Evolutionary conservation across 2,797 vertebrate species (phyloP), one percentile per base, ranked within the genome.

Genomic region (Danionella dracula): DNA sequence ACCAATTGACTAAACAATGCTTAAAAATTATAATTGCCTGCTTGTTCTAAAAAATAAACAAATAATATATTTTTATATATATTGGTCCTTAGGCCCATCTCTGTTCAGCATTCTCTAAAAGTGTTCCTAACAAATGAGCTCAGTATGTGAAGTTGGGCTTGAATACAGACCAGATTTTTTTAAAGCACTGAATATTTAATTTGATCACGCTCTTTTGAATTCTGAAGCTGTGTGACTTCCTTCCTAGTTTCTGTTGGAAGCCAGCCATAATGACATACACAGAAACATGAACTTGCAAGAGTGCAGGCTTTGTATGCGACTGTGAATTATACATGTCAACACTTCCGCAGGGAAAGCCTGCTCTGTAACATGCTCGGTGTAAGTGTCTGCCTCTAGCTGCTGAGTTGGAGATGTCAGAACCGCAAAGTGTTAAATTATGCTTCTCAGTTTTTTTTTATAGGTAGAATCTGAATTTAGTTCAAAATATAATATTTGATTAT

Each of bases 291-390:
- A 48, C 44, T 70, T 70, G 53, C 23, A 41, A 69, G 57, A 58
- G 46, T 54, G 53, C 71, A 61, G 51, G 57, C 56, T 46, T 42
- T 51, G 49, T 66, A 16, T 66, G 40, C 20, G 17, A 60, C 37
- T 31, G 54, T 78, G 59, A 73, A 78, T 75, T 71, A 78, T 75
- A 71, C 50, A 71, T 73, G 64, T 68, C 57, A 71, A 54, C 45
- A 50, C 40, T 23, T 70, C 58, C 54, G 41, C 44, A 20, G 35
- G 57, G 59, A 75, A 62, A 67, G 42, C 17, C 56, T 63, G 44
- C 34, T n/a, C 48, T 57, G 56, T 69, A 69, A 69, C 70, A 64
- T 57, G 38, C 57, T 72, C 67, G 37, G 61, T 72, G 62, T 57
- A 67, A 66, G 31, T 45, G 29, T 57, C 23, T 70, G 61, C 13